Conservation (phyloP, 2,888 invertebrate genomes). For the Hypolimnas misippus region DNA sequence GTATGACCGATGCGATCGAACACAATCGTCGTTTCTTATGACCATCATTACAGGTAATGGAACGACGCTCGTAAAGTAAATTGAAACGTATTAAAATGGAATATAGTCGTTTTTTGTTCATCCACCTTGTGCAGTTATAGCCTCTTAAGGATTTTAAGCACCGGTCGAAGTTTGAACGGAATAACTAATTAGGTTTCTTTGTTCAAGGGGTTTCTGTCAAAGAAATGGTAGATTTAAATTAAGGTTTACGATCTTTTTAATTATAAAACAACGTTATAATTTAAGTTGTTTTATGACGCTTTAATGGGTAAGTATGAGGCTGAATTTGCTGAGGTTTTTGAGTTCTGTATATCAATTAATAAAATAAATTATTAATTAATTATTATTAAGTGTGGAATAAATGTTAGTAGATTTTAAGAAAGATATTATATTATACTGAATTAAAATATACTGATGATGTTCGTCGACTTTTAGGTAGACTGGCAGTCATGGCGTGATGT, state of each 20-base stretch:
- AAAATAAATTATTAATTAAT: too few species aligned
- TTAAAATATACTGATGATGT: too few species aligned
- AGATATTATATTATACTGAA: too few species aligned
- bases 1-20: constrained; percentile 43
- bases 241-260: constrained; percentile 1
- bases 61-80: constrained; percentile 29
- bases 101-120: constrained; percentile 13
- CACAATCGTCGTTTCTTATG: constrained; percentile 40
- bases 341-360: too few species aligned
- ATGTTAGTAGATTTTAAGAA: too few species aligned
- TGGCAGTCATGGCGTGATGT: too few species aligned
- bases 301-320: background rate
- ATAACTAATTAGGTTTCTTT: constrained; percentile 37
- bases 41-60: constrained; percentile 45
- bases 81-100: constrained; percentile 13
- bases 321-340: too few species aligned
- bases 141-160: constrained; percentile 32
- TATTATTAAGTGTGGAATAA: too few species aligned
- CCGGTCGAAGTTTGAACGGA: constrained; percentile 31
- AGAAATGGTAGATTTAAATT: constrained; percentile 19
- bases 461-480: too few species aligned
- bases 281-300: background rate
- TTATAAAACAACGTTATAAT: constrained; percentile 5
- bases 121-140: constrained; percentile 16
- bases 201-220: constrained; percentile 22